Evolutionary conservation across 2,797 vertebrate genomes (phyloP).

Genomic region (Intellagama lesueurii): DNA sequence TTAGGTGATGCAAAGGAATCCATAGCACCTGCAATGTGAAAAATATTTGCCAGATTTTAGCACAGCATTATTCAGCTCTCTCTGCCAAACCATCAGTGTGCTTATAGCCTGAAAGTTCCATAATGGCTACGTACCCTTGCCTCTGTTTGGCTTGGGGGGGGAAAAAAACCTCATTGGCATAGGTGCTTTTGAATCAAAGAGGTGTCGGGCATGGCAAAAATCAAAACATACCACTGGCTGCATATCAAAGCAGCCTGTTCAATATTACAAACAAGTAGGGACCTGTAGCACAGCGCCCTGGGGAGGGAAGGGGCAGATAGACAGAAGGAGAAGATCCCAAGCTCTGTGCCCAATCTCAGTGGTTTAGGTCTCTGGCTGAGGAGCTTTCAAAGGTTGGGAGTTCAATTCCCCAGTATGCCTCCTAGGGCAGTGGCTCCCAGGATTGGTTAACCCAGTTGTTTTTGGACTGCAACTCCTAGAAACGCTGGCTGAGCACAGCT

Average conservation of each 20-base stretch:
- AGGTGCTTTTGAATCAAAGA: constrained; percentile 12
- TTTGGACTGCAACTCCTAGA: too few species aligned
- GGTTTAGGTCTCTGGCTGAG: too few species aligned
- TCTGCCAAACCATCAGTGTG: background rate
- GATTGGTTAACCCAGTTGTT: too few species aligned
- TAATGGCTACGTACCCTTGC: background rate
- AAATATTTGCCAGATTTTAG: background rate
- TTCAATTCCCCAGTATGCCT: too few species aligned
- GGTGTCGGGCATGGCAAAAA: background rate
- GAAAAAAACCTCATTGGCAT: background rate
- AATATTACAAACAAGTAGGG: constrained; percentile 40
- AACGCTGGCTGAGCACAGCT: too few species aligned
- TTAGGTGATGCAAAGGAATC: background rate
- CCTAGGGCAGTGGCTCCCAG: too few species aligned
- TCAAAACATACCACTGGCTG: constrained; percentile 28
- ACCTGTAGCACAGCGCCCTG: background rate
- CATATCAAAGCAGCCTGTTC: constrained; percentile 41
- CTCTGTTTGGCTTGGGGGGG: background rate
- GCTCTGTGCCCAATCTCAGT: background rate
- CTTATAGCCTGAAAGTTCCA: background rate
- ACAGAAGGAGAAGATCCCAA: background rate
- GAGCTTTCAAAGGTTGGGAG: too few species aligned
- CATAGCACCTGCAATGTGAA: background rate
- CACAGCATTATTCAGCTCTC: accelerated
- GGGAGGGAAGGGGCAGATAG: background rate